These are phyloP conservation scores for Ciconia nigra DNA, from an alignment of 2,797 vertebrate genomes.

Conservation along the genomic window DNA sequence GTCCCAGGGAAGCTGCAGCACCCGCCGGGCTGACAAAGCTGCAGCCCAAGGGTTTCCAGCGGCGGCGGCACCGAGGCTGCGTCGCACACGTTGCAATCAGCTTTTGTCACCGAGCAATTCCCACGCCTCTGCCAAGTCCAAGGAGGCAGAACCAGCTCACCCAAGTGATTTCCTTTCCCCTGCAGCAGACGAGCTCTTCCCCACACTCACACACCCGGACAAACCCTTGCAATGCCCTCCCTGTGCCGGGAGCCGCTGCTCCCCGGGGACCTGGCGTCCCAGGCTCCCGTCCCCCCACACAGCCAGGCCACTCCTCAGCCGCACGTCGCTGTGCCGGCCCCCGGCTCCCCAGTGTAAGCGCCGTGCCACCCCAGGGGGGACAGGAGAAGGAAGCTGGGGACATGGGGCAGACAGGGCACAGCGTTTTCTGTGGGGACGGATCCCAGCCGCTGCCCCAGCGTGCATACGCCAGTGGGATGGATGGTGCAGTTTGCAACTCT, in stretches of 20 bases:
- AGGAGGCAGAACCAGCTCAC: background rate
- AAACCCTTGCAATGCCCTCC: background rate
- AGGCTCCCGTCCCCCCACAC: rapidly evolving
- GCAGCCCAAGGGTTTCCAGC: background rate
- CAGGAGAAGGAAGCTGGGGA: too few species aligned
- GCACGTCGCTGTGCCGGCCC: rapidly evolving
- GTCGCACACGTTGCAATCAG: background rate
- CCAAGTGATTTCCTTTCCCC: background rate
- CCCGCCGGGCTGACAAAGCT: rapidly evolving
- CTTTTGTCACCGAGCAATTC: background rate
- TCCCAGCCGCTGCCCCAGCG: rapidly evolving
- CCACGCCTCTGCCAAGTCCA: too few species aligned
- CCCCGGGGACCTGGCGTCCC: rapidly evolving
- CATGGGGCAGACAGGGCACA: rapidly evolving
- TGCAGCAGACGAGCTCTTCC: background rate
- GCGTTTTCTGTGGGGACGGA: background rate
- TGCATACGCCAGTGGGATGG: rapidly evolving
- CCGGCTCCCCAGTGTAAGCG: rapidly evolving
- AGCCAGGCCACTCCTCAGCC: too few species aligned
- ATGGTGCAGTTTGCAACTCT: too few species aligned
- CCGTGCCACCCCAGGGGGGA: background rate
- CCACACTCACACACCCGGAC: background rate
- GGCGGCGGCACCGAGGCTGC: rapidly evolving
- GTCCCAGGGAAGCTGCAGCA: background rate
- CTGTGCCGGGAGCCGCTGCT: background rate